phyloP scores from a whole-genome alignment of 64 coral and sea anemone species.

The Stylophora pistillata region DNA sequence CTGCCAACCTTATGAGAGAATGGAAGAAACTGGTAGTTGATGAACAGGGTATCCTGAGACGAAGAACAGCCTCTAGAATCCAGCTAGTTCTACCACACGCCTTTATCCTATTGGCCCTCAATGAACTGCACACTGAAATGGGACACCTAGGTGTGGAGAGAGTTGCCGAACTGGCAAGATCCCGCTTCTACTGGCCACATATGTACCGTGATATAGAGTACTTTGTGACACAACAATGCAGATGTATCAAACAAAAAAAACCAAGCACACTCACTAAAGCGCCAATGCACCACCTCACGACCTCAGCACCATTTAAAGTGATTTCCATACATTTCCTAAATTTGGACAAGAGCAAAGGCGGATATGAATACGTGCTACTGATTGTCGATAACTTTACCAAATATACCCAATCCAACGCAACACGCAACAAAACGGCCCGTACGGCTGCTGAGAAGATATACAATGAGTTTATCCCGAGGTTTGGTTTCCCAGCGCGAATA shows the following conservation, averaged over 20 bases:
- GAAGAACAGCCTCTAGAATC: not conserved
- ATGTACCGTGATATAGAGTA: no score
- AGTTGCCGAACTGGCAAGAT: constrained; percentile 31
- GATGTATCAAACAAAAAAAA: no score
- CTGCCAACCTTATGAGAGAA: not conserved
- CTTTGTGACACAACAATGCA: no score
- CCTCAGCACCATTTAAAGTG: constrained; percentile 63
- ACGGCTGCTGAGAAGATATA: no score
- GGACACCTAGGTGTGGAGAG: constrained; percentile 57
- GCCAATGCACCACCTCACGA: constrained; percentile 28
- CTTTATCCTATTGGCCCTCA: constrained; percentile 7
- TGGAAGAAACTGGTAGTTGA: no score
- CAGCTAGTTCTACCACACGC: not conserved
- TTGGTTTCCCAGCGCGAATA: no score
- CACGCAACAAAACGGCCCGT: no score
- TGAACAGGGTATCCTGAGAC: not conserved
- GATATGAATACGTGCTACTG: constrained; percentile 58
- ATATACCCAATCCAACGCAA: constrained; percentile 57
- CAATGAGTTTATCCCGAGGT: no score
- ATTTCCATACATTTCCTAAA: constrained; percentile 59
- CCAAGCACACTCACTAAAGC: no score
- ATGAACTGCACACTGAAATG: constrained; percentile 59
- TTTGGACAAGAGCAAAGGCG: no score
- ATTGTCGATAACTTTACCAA: constrained; percentile 57
- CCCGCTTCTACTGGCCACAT: not conserved